phyloP scores from a whole-genome alignment of 2,888 invertebrate species.

The Eupithecia exiguata region DNA sequence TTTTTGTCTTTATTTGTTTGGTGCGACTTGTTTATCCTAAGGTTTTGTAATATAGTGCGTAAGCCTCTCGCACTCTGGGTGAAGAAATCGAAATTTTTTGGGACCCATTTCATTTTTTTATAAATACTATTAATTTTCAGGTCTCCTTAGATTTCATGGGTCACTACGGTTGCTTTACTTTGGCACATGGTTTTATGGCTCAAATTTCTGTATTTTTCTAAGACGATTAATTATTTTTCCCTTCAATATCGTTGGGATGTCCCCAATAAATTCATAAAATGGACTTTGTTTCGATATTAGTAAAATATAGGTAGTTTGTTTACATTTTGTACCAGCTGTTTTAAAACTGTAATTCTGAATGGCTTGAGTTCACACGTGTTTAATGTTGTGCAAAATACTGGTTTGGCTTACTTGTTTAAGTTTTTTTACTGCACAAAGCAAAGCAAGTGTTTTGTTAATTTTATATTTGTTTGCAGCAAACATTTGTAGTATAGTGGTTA shows the following conservation, averaged over 20 bases:
- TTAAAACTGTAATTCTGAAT: constrained; percentile 16
- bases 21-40: background rate
- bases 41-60: too few relatives aligned
- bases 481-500: background rate
- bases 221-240: background rate
- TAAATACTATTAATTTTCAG: background rate
- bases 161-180: background rate
- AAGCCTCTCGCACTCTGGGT: too few relatives aligned
- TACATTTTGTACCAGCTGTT: constrained; percentile 18
- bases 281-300: background rate
- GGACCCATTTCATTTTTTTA: too few relatives aligned
- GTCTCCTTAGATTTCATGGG: background rate
- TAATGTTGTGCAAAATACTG: constrained; percentile 28
- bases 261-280: background rate
- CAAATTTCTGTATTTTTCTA: background rate
- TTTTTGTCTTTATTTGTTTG: background rate
- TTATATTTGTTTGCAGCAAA: constrained; percentile 1
- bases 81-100: too few relatives aligned
- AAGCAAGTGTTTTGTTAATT: background rate
- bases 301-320: background rate
- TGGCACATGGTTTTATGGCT: background rate
- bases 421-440: constrained; percentile 7
- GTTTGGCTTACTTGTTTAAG: constrained; percentile 14
- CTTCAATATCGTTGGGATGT: background rate
- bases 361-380: constrained; percentile 28